These are phyloP conservation scores for Phylloscopus trochilus DNA, from an alignment of 2,113 vertebrate species.

Conservation along the genomic window DNA sequence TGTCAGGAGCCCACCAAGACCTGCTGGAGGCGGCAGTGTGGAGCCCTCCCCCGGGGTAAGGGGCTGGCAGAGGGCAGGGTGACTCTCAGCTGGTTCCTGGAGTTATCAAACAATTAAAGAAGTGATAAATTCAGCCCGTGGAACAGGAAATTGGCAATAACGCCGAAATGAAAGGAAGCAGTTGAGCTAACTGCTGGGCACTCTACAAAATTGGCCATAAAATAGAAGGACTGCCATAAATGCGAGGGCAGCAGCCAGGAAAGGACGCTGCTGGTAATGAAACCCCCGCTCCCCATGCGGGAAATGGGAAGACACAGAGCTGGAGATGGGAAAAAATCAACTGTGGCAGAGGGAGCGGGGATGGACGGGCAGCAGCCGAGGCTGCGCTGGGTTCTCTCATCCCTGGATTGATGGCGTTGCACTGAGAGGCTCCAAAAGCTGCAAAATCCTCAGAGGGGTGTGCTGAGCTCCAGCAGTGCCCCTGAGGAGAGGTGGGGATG, in stretches of 20 bases:
- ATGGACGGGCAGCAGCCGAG: not conserved
- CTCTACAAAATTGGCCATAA: conserved; percentile 61
- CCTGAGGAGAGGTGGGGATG: not conserved
- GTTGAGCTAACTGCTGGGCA: conserved; percentile 56
- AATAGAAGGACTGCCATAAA: conserved; percentile 57
- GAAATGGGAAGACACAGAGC: conserved; percentile 16
- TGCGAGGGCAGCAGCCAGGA: conserved; percentile 23
- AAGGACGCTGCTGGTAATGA: conserved; percentile 53
- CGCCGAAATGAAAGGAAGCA: conserved; percentile 48
- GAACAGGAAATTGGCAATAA: conserved; percentile 63
- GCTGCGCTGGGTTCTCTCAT: not conserved
- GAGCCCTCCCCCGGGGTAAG: not conserved
- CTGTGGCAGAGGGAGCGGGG: not conserved
- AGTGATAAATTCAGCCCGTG: conserved; percentile 46
- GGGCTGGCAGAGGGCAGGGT: not conserved
- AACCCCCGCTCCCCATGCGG: not conserved
- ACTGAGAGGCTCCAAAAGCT: not conserved
- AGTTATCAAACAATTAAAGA: conserved; percentile 62
- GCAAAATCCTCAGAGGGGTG: accelerated
- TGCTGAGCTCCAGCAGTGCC: not conserved
- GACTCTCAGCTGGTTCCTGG: not conserved
- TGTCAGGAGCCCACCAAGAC: not conserved
- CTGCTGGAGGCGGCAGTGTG: not conserved
- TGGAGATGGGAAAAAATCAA: not conserved
- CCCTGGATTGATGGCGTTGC: not conserved